Evolutionary conservation across 2,888 invertebrate species (phyloP), one percentile per base, ranked within the genome.

Genomic region (Gortyna flavago): DNA sequence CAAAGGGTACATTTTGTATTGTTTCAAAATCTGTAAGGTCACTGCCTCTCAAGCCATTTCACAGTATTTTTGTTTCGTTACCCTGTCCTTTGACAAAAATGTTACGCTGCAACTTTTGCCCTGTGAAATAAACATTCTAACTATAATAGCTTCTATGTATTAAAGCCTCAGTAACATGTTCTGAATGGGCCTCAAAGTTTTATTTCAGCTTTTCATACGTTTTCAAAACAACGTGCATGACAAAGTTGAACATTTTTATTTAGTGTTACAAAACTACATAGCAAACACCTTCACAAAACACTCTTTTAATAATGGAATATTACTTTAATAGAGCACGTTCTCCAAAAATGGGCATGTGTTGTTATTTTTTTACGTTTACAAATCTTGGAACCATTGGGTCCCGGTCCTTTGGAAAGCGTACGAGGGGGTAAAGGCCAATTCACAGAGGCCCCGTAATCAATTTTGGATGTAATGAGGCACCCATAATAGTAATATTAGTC

Each of bases 101-200:
- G 44, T 66, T 61, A 41, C 61, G 35, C n/a, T 67, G 41, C 61
- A 84, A 84, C 65, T 81, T 79, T 76, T 54, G 8, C 29, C 61
- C 38, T 61, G 65, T 68, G 48, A 77, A 81, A 75, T 67, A 62
- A 74, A 75, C 61, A 65, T 75, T 72, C 59, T 71, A 81, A 73
- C 62, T 87, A 79, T 59, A 72, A 81, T 73, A 73, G 75, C 73
- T 66, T 71, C 64, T 66, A 75, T 67, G 67, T 80, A 71, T 59
- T 29, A 65, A 72, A 11, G 78, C 64, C 18, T 72, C 57, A 41
- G 48, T 38, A 57, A 75, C 66, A 64, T 78, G 48, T 66, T 67
- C 59, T 65, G 79, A 79, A 82, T 70, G 64, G 21, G 29, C 21
- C 38, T 9, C 66, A 69, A 85, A 86, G 82, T 86, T 87, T 82